Conservation (phyloP, 2,888 invertebrate species). For the Cryptophagus acutangulus region DNA sequence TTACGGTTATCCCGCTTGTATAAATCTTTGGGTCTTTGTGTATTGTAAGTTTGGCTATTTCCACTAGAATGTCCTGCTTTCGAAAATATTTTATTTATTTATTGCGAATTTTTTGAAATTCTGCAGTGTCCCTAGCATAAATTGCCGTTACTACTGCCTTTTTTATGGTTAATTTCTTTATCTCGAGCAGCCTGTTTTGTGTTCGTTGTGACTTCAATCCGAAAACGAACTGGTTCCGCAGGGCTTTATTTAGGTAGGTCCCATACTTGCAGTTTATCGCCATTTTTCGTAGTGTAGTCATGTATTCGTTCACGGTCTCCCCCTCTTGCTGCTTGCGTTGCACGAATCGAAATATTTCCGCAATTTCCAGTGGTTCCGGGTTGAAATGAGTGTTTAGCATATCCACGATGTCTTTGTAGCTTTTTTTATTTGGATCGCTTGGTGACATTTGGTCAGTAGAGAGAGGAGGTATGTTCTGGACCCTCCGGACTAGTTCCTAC, state of each 20-base stretch:
- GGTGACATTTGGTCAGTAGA: constrained; percentile 20
- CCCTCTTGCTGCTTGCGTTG: constrained; percentile 25
- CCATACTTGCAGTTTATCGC: constrained; percentile 25
- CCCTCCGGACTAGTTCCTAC: too few relatives aligned
- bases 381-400: constrained; percentile 14
- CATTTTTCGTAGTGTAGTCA: constrained; percentile 23
- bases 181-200: constrained; percentile 28
- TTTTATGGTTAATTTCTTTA: constrained; percentile 22
- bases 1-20: too few relatives aligned
- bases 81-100: too few relatives aligned
- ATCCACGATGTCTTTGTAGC: constrained; percentile 9
- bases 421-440: constrained; percentile 7
- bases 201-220: constrained; percentile 24
- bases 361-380: constrained; percentile 22
- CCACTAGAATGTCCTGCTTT: too few relatives aligned
- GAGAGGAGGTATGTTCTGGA: too few relatives aligned
- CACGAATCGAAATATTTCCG: constrained; percentile 27
- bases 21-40: constrained; percentile 3
- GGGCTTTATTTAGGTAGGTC: constrained; percentile 25
- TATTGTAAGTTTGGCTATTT: neutral
- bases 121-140: constrained; percentile 21
- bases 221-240: constrained; percentile 32
- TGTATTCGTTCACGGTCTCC: constrained; percentile 23
- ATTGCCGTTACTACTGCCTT: constrained; percentile 27
- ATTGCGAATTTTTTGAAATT: constrained; percentile 16